These are phyloP conservation scores for Drosophila novamexicana DNA, from an alignment of 1,140 invertebrate species.

Conservation along the genomic window DNA sequence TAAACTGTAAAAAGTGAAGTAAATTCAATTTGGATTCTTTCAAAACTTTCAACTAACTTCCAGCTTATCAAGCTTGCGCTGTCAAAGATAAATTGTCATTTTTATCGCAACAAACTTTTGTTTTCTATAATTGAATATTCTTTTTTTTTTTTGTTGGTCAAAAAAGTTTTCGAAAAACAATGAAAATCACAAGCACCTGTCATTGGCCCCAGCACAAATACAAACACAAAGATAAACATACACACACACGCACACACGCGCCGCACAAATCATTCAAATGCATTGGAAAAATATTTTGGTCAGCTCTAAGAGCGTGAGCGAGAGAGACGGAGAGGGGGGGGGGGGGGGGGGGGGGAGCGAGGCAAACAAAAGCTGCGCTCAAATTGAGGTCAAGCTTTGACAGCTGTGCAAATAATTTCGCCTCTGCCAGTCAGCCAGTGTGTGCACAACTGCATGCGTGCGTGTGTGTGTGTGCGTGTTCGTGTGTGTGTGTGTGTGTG, in stretches of 20 bases:
- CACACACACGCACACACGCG: slow-evolving; percentile 25
- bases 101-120: background rate
- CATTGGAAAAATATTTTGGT: slow-evolving; percentile 61
- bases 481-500: background rate
- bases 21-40: slow-evolving; percentile 6
- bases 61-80: slow-evolving; percentile 1
- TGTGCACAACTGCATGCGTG: slow-evolving; percentile 31
- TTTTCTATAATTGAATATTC: background rate
- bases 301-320: background rate
- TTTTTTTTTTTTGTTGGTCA: slow-evolving; percentile 7
- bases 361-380: slow-evolving; percentile 46
- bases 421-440: slow-evolving; percentile 36
- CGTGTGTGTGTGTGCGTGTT: background rate
- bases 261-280: slow-evolving; percentile 75
- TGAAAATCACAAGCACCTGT: slow-evolving; percentile 59
- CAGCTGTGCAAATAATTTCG: slow-evolving; percentile 82
- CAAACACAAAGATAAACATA: slow-evolving; percentile 37
- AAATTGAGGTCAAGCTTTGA: slow-evolving; percentile 79
- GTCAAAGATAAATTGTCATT: slow-evolving; percentile 11
- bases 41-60: background rate
- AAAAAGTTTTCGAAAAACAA: slow-evolving; percentile 33
- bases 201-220: slow-evolving; percentile 35
- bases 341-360: background rate
- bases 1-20: background rate
- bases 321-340: slow-evolving; percentile 13